Conservation (phyloP, 1,140 invertebrate genomes). For the Drosophila bocki region DNA sequence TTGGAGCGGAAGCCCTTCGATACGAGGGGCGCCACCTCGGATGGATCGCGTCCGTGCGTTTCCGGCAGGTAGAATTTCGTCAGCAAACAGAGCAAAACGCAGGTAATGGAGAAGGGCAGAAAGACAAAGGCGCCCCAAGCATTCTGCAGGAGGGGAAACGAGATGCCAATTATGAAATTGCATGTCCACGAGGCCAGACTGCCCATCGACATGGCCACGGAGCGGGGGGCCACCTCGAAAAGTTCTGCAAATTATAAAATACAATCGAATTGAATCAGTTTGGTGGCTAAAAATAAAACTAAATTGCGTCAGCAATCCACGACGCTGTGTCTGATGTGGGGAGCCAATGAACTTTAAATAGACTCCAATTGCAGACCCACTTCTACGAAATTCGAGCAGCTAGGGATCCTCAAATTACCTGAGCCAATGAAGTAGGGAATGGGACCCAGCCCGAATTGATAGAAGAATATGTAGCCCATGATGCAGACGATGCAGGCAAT, state of each 20-base stretch:
- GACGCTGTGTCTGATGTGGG: background rate
- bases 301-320: background rate
- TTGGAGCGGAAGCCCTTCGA: constrained; percentile 85
- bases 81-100: constrained; percentile 88
- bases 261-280: constrained; percentile 34
- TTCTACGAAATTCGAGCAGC: constrained; percentile 19
- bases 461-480: constrained; percentile 91
- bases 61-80: constrained; percentile 90
- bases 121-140: constrained; percentile 90
- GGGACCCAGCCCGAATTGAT: constrained; percentile 93
- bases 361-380: constrained; percentile 18
- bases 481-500: constrained; percentile 90
- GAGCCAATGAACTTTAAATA: constrained; percentile 14
- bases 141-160: constrained; percentile 89
- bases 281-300: constrained; percentile 14
- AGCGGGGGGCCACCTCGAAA: constrained; percentile 93
- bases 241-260: constrained; percentile 88
- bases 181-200: constrained; percentile 95
- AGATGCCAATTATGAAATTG: constrained; percentile 95
- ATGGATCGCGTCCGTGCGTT: constrained; percentile 88
- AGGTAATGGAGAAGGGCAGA: constrained; percentile 88
- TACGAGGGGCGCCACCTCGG: constrained; percentile 87
- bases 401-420: constrained; percentile 83
- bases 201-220: constrained; percentile 94
- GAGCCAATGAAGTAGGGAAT: constrained; percentile 96